phyloP scores from a whole-genome alignment of 2,888 invertebrate genomes.

The Elegia similella region DNA sequence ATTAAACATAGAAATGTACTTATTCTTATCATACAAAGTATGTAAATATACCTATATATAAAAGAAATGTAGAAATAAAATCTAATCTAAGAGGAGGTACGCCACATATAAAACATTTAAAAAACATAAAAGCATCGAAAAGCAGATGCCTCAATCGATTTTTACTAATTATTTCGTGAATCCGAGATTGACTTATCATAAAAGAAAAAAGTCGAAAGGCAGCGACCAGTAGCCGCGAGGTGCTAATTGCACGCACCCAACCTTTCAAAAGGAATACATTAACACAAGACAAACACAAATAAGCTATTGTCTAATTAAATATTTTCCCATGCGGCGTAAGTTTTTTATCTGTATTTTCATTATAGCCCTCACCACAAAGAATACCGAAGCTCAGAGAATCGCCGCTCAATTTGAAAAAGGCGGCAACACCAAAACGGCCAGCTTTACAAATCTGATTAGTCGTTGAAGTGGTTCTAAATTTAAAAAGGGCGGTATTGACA shows the following conservation, averaged over 20 bases:
- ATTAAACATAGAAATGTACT: too few species aligned
- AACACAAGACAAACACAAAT: constrained; percentile 79
- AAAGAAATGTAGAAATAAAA: background rate
- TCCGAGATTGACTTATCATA: constrained; percentile 68
- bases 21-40: too few species aligned
- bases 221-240: constrained; percentile 64
- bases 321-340: constrained; percentile 71
- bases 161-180: constrained; percentile 45
- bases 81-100: too few species aligned
- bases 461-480: constrained; percentile 77
- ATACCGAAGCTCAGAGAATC: constrained; percentile 45
- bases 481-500: constrained; percentile 73
- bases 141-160: constrained; percentile 22
- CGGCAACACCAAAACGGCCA: constrained; percentile 46
- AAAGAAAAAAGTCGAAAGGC: constrained; percentile 46
- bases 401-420: constrained; percentile 54
- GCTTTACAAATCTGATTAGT: constrained; percentile 79
- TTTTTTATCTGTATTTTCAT: constrained; percentile 43
- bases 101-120: too few species aligned
- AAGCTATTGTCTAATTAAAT: constrained; percentile 81
- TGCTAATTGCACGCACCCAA: constrained; percentile 69
- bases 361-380: constrained; percentile 59
- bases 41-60: too few species aligned
- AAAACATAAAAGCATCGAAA: constrained; percentile 8
- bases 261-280: constrained; percentile 73